Base-by-base conservation (phyloP, 2,888 invertebrate genomes). In the Arrhopalites spinosus region DNA sequence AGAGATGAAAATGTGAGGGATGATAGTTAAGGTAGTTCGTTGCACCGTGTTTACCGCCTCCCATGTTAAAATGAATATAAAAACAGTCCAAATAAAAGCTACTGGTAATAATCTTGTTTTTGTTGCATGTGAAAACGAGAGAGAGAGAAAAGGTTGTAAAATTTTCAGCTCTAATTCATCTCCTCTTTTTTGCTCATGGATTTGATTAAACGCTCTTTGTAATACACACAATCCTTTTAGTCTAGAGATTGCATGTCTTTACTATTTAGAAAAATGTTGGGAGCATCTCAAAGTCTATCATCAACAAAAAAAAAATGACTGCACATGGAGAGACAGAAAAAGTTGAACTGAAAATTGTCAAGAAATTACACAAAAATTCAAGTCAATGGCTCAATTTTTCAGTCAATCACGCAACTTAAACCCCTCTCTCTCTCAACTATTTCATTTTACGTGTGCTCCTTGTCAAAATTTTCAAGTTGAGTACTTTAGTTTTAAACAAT, bases 151-250 rank as follows among this genome's bases (percentile, higher is more conserved):
- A 15, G 15, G 7, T 8, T 8, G 50, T 50, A 50, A 50, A 50
- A 50, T 50, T 50, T 50, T 50, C 50, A 50, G 50, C 50, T 50
- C 50, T 50, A 17, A 50, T 50, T 50, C 50, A 5, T 50, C 50
- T 50, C 15, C n/a, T 50, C 15, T 50, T 50, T n/a, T n/a, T n/a
- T 50, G n/a, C 36, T 50, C 15, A 15, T 50, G 17, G 50, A 50
- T 50, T 50, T 50, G 50, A 50, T 50, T 50, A 50, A 50, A 50
- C 50, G 36, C 5, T 50, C 2, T 50, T n/a, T 50, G n/a, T 50
- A 50, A 50, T 3, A n/a, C n/a, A 50, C n/a, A n/a, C 17, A 50
- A n/a, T 50, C 50, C 50, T n/a, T 8, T 3, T n/a, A 3, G 50
- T 50, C 8, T 50, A 15, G 3, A n/a, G 2, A n/a, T 17, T 50